Evolutionary conservation across 2,888 invertebrate species (phyloP).

Genomic region (Cremastinae sp.): DNA sequence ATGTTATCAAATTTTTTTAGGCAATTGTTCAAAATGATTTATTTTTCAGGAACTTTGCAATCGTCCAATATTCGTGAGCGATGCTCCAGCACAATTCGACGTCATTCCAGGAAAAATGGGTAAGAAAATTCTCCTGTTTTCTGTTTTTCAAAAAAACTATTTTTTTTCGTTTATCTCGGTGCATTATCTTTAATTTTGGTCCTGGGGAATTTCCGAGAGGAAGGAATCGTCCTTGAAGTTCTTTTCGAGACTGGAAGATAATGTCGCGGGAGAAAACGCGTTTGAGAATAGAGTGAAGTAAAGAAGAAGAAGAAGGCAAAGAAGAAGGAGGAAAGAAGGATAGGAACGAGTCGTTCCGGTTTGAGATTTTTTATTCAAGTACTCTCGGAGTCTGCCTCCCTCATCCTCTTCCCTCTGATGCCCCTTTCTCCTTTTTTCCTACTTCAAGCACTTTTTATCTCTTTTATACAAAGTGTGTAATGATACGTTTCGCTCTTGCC

Average conservation of each 20-base stretch:
- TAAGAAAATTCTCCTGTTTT: conserved; percentile 79
- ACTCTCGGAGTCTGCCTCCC: conserved; percentile 37
- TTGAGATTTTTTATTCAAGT: conserved; percentile 60
- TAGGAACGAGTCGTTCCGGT: conserved; percentile 69
- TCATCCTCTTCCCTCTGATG: conserved; percentile 19
- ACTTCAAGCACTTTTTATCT: not conserved
- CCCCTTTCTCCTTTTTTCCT: conserved; percentile 37
- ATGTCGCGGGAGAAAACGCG: conserved; percentile 42
- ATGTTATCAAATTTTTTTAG: too few species aligned
- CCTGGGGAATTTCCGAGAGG: conserved; percentile 4
- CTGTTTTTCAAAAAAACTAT: not conserved
- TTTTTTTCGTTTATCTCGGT: too few species aligned
- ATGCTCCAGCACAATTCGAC: conserved; percentile 90
- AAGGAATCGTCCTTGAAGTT: conserved; percentile 42
- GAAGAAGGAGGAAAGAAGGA: conserved; percentile 53
- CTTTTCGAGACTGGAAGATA: conserved; percentile 5
- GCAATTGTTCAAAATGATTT: too few species aligned
- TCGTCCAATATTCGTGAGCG: conserved; percentile 90
- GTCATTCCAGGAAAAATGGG: conserved; percentile 94
- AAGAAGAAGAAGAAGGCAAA: conserved; percentile 40
- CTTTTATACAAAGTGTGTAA: conserved; percentile 65
- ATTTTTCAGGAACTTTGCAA: conserved; percentile 86
- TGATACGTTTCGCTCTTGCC: conserved; percentile 64
- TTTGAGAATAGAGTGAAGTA: conserved; percentile 44
- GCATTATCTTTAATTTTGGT: conserved; percentile 12